Percentiles rank a stretch among this genome's conserved stretches.
Conservation (phyloP, 2,113 vertebrate species). For the Callorhinus ursinus region DNA sequence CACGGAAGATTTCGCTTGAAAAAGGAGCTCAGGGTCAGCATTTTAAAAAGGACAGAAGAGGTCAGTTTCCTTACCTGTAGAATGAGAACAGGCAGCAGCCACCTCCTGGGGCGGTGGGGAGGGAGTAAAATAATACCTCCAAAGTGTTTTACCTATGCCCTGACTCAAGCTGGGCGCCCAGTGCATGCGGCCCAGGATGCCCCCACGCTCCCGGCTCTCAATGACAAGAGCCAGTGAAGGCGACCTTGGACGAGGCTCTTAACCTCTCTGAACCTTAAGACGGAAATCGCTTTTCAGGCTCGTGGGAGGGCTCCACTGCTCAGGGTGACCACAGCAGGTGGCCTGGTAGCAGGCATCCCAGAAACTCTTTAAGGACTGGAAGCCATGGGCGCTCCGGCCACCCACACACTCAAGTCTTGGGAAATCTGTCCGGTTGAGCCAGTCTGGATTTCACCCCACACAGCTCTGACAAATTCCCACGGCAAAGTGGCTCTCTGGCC, state of each 20-base stretch:
- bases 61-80: not conserved
- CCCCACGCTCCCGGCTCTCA: fast-evolving
- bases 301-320: not conserved
- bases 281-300: not conserved
- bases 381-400: fast-evolving
- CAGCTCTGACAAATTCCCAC: fast-evolving
- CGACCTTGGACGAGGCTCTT: not conserved
- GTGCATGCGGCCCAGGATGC: fast-evolving
- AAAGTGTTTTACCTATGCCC: not conserved
- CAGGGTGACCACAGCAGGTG: not conserved
- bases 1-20: not conserved
- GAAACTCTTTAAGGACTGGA: not conserved
- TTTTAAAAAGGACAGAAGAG: not conserved
- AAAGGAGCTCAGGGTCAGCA: not conserved
- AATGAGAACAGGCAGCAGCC: not conserved
- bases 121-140: not conserved
- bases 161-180: fast-evolving
- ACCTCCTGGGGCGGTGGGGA: fast-evolving
- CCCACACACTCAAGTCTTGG: not conserved
- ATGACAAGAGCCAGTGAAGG: not conserved
- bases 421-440: not conserved
- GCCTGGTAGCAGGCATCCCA: not conserved
- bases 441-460: too few species aligned
- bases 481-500: not conserved
- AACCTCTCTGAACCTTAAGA: not conserved